Conservation (phyloP, 2,888 invertebrate genomes). For the Aphidius colemani region DNA sequence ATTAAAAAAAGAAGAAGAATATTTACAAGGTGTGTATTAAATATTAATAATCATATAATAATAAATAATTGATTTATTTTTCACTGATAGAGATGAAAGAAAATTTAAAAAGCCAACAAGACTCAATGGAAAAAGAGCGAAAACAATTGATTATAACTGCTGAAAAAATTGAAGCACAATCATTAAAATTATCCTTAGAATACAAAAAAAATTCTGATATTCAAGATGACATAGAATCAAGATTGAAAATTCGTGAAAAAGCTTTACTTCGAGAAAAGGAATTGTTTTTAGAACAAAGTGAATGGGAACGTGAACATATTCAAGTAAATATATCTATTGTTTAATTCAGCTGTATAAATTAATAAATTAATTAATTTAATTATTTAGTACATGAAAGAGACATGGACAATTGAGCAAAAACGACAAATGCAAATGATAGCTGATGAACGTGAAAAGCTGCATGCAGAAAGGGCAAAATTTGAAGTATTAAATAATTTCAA, state of each 20-base stretch:
- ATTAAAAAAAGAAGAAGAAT: constrained; percentile 45
- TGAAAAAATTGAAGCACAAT: constrained; percentile 44
- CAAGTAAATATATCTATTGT: constrained; percentile 34
- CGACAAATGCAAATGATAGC: constrained; percentile 44
- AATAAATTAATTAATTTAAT: constrained; percentile 12
- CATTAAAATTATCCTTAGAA: constrained; percentile 41
- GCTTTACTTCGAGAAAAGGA: constrained; percentile 48
- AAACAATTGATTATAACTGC: constrained; percentile 43
- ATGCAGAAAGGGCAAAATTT: constrained; percentile 48
- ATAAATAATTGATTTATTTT: background rate
- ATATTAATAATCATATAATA: constrained; percentile 7
- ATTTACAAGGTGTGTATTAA: constrained; percentile 44
- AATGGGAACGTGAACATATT: constrained; percentile 50
- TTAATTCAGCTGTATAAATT: constrained; percentile 1
- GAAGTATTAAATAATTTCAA: constrained; percentile 48
- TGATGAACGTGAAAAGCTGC: constrained; percentile 47
- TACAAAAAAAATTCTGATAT: constrained; percentile 43
- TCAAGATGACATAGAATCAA: constrained; percentile 44
- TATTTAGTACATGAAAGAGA: constrained; percentile 46
- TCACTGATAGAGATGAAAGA: constrained; percentile 41
- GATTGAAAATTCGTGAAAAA: constrained; percentile 43
- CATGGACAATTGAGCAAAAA: constrained; percentile 51
- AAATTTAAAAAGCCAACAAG: constrained; percentile 45
- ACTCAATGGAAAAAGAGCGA: constrained; percentile 41
- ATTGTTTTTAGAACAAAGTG: constrained; percentile 50